phyloP scores from a whole-genome alignment of 37 sponge, comb jelly and placozoan species.

The Haliclona indistincta region DNA sequence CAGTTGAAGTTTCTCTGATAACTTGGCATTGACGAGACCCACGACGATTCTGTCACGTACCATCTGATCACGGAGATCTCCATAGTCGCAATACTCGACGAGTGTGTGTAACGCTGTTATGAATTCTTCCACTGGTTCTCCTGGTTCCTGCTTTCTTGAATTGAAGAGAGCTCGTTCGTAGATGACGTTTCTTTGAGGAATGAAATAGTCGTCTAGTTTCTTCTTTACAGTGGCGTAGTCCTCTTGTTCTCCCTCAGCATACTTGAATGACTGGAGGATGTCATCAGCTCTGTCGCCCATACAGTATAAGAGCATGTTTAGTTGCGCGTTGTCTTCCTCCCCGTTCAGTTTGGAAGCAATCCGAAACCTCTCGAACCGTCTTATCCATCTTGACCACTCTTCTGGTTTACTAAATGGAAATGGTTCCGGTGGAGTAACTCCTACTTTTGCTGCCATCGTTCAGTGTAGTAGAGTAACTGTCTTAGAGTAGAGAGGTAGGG shows the following conservation, averaged over 20 bases:
- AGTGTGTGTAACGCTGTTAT: constrained; percentile 25
- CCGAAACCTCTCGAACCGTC: constrained; percentile 35
- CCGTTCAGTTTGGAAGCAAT: constrained; percentile 8
- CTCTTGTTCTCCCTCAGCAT: neutral
- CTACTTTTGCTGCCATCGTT: too few relatives aligned
- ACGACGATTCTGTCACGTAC: constrained; percentile 41
- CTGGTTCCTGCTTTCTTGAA: constrained; percentile 8
- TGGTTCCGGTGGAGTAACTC: neutral
- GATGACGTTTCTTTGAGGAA: constrained; percentile 6
- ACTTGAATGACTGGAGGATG: constrained; percentile 7
- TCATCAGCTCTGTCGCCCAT: constrained; percentile 38
- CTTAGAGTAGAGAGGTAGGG: too few relatives aligned
- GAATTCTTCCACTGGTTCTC: constrained; percentile 38
- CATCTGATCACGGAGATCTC: constrained; percentile 27
- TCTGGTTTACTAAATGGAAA: constrained; percentile 26
- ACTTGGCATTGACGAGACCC: constrained; percentile 8
- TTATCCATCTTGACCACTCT: constrained; percentile 35
- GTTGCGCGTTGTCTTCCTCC: constrained; percentile 3
- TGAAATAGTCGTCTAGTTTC: constrained; percentile 13
- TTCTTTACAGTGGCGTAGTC: constrained; percentile 6
- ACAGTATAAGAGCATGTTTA: constrained; percentile 22
- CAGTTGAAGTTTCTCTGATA: constrained; percentile 32
- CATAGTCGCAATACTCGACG: constrained; percentile 24
- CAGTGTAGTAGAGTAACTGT: too few relatives aligned
- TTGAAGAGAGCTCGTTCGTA: constrained; percentile 26